phyloP scores from a whole-genome alignment of 2,113 vertebrate species.

The Columba livia region DNA sequence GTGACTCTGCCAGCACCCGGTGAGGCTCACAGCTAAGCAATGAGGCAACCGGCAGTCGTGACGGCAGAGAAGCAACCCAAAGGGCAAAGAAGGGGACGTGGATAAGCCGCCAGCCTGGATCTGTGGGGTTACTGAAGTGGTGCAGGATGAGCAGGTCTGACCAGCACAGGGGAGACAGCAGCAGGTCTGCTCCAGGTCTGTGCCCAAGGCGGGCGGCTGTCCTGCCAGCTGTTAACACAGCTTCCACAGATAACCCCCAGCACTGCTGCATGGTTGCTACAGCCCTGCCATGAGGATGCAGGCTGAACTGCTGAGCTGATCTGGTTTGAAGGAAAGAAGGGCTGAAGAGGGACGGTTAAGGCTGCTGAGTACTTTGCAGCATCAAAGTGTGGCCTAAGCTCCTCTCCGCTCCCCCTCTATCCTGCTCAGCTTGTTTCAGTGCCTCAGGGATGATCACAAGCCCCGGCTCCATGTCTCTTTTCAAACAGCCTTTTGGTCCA shows the following conservation, averaged over 20 bases:
- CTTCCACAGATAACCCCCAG: neutral
- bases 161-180: rapidly evolving
- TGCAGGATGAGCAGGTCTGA: neutral
- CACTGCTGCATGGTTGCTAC: rapidly evolving
- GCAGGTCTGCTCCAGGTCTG: rapidly evolving
- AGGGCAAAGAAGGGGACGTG: neutral
- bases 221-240: neutral
- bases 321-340: neutral
- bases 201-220: neutral
- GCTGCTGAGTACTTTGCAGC: neutral
- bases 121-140: rapidly evolving
- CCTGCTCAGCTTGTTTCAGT: neutral
- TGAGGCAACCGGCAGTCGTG: rapidly evolving
- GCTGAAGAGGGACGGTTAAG: neutral
- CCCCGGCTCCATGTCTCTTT: neutral
- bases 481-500: neutral
- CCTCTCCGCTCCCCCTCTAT: neutral
- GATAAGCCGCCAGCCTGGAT: neutral
- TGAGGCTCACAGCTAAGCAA: neutral
- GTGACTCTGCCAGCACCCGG: rapidly evolving
- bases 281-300: neutral
- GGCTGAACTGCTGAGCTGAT: neutral
- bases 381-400: conserved; percentile 1
- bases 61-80: neutral
- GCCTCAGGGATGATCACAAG: neutral